Percentiles rank a stretch among this genome's conserved stretches.
These are phyloP conservation scores for Talpa occidentalis DNA, from an alignment of 2,113 vertebrate genomes.

Conservation along the genomic window DNA sequence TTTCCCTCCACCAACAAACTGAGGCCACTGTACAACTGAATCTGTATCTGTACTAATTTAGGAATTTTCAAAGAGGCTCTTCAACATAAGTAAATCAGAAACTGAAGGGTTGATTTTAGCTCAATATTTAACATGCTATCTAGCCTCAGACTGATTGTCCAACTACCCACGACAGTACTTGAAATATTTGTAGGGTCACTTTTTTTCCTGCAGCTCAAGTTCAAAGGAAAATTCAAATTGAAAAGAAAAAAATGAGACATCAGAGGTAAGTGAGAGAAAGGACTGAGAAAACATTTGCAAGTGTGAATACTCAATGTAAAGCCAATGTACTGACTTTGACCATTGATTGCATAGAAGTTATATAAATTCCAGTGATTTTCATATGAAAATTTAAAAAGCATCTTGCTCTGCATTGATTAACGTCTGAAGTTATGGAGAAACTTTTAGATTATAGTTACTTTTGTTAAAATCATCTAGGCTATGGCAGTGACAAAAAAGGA, in stretches of 20 bases:
- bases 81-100: slow-evolving; percentile 10
- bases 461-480: not conserved
- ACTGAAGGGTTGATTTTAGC: not conserved
- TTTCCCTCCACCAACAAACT: not conserved
- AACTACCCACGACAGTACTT: not conserved
- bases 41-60: slow-evolving; percentile 16
- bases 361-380: not conserved
- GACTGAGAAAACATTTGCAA: not conserved
- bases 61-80: not conserved
- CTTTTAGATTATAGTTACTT: not conserved
- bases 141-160: not conserved
- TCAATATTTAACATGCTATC: not conserved
- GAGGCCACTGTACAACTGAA: not conserved
- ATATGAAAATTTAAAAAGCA: not conserved
- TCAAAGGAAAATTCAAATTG: not conserved
- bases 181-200: not conserved
- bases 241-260: not conserved
- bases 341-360: not conserved
- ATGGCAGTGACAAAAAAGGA: not conserved
- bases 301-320: not conserved
- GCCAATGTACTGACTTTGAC: not conserved
- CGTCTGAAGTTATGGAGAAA: not conserved
- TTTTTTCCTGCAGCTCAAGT: slow-evolving; percentile 2
- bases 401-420: not conserved
- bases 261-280: not conserved